Base-by-base conservation (phyloP, 2,888 invertebrate species). In the Drosophila imparisetae region DNA sequence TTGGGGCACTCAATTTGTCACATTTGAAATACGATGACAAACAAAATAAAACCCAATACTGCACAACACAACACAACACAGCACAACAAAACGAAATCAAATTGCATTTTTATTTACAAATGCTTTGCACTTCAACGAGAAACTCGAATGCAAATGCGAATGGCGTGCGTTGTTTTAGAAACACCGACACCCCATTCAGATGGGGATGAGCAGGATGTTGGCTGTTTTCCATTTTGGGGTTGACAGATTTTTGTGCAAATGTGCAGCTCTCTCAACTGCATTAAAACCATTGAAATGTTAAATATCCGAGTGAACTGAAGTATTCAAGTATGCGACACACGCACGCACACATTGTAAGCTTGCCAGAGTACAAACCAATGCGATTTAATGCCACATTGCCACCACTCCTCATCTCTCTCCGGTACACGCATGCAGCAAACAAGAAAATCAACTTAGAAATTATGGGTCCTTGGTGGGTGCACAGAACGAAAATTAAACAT, bases 371-470 rank as follows among this genome's bases (percentile, higher is more conserved):
- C 58, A 69, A 45, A 69, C 66, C 66, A 71, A 75, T 38, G 59
- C 58, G 63, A 45, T 59, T 71, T 62, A 63, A 76, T 62, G 59
- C 49, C 45, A 30, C 57, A 60, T 59, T 50, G 38, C 67, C n/a
- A 1, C 6, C 53, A 54, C 40, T 63, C 30, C 42, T 27, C 11
- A 1, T 11, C 24, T 24, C 45, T 8, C 45, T 2, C 1, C 45
- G 45, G 13, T 24, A 52, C 50, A 48, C 50, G 18, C 62, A 15
- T 40, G 55, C 34, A 58, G 48, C 59, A 36, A 84, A 91, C 91
- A 91, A 91, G 91, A 87, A 91, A 91, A 91, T 86, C 91, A 91
- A 91, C 92, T 91, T 91, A 89, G 90, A 83, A 91, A 83, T 91
- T 87, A 91, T 88, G 91, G 84, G 79, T 86, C 91, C 91, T 88